Evolutionary conservation across 2,113 vertebrate genomes (phyloP).

Genomic region (Argyrosomus japonicus): DNA sequence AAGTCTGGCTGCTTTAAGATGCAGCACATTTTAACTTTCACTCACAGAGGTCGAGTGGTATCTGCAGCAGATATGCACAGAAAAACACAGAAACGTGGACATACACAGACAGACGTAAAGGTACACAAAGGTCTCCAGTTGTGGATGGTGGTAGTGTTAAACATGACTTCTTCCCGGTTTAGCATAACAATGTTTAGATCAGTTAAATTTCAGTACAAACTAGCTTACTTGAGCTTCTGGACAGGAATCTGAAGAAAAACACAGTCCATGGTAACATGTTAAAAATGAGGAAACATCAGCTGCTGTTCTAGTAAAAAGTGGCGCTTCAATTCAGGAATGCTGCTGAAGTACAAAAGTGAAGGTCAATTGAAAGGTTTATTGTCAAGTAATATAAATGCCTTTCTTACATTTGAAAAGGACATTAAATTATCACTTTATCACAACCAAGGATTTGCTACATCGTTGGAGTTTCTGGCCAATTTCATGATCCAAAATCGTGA

Average conservation of each 20-base stretch:
- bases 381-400: background rate
- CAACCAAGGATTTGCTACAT: background rate
- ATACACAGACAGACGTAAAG: background rate
- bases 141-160: background rate
- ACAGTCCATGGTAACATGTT: background rate
- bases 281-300: background rate
- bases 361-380: background rate
- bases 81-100: background rate
- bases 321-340: background rate
- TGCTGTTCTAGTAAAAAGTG: background rate
- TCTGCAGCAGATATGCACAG: background rate
- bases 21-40: background rate
- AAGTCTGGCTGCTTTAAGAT: conserved; percentile 30
- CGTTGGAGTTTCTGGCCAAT: background rate
- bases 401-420: background rate
- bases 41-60: background rate
- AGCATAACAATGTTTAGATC: background rate
- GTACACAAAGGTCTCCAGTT: background rate
- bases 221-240: background rate
- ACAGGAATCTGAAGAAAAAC: background rate
- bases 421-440: background rate
- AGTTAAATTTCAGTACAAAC: background rate
- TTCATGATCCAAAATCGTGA: background rate
- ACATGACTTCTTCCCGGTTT: background rate
- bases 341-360: background rate